Conservation (phyloP, 1,140 invertebrate species). For the Temnothorax curvispinosus region DNA sequence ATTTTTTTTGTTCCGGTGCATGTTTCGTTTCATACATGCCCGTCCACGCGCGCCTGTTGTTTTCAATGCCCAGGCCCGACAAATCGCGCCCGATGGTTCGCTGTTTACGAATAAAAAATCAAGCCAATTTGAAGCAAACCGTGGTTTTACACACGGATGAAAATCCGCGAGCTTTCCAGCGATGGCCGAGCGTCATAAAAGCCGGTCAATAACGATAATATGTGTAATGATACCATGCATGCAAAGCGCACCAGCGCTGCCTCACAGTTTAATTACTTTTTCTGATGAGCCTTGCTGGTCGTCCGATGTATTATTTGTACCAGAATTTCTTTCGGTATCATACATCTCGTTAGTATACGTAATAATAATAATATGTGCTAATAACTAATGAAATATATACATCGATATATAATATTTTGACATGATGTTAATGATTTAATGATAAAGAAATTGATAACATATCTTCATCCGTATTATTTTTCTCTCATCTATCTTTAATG, state of each 20-base stretch:
- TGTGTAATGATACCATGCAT: constrained; percentile 30
- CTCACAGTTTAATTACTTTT: constrained; percentile 44
- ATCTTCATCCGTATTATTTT: background rate
- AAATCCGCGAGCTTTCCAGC: constrained; percentile 10
- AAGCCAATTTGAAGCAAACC: constrained; percentile 58
- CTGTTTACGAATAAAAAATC: constrained; percentile 66
- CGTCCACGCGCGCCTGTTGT: constrained; percentile 25
- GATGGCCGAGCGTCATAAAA: constrained; percentile 19
- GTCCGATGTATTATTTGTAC: background rate
- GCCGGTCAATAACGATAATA: constrained; percentile 26
- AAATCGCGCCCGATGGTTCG: constrained; percentile 17
- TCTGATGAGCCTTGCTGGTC: constrained; percentile 5
- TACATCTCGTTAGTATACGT: background rate
- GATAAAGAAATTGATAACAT: background rate
- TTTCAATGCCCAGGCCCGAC: constrained; percentile 37
- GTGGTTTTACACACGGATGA: constrained; percentile 46
- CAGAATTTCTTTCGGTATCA: background rate
- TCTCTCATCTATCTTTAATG: background rate
- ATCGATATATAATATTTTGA: background rate
- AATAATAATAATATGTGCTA: background rate
- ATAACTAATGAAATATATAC: background rate
- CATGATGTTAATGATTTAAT: background rate
- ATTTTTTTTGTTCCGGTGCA: constrained; percentile 25
- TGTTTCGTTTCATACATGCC: constrained; percentile 53
- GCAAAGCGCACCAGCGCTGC: constrained; percentile 19